These are phyloP conservation scores for Sigmodon hispidus DNA, from an alignment of 2,113 vertebrate genomes.

Conservation along the genomic window DNA sequence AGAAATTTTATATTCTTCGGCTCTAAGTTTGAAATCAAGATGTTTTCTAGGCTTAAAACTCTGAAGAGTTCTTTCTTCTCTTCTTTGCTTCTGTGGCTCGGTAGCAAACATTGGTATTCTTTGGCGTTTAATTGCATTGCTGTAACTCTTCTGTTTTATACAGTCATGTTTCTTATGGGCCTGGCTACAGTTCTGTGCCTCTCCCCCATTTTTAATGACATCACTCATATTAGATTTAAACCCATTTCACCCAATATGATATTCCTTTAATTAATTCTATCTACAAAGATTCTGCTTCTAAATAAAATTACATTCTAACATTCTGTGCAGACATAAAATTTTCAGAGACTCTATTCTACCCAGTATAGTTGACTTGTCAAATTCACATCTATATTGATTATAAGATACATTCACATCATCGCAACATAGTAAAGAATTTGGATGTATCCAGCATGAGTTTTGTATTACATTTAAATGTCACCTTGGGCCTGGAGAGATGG, in stretches of 20 bases:
- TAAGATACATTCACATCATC: background rate
- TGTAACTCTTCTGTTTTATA: background rate
- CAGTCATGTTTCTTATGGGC: background rate
- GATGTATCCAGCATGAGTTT: background rate
- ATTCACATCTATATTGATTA: background rate
- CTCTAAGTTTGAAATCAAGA: background rate
- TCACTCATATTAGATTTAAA: background rate
- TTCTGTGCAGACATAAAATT: background rate
- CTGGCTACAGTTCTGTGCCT: background rate
- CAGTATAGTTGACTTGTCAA: background rate
- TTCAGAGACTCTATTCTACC: background rate
- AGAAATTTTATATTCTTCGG: background rate
- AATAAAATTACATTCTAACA: background rate
- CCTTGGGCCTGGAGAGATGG: too few species aligned
- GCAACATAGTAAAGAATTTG: background rate
- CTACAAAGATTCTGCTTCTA: background rate
- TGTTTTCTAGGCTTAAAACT: background rate
- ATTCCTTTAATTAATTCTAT: background rate
- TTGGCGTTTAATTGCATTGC: background rate
- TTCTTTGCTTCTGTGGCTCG: too few species aligned
- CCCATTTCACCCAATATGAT: background rate
- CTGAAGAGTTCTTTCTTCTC: background rate
- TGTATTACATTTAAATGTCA: background rate
- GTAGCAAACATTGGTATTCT: background rate
- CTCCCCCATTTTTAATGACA: background rate